phyloP scores from a whole-genome alignment of 2,113 vertebrate genomes.

The Vulpes lagopus region DNA sequence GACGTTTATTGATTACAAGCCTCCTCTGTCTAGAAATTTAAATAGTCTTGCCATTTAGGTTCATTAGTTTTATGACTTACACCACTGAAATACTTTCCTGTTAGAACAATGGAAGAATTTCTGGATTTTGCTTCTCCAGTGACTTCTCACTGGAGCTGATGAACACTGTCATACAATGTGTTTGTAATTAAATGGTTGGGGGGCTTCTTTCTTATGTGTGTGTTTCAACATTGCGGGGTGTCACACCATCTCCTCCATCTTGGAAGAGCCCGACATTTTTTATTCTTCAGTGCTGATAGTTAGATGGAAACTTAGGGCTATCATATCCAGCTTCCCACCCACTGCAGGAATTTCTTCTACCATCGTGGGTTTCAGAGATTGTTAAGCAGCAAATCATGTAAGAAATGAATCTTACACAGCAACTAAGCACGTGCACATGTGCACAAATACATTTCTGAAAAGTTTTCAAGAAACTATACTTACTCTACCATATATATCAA shows the following conservation, averaged over 20 bases:
- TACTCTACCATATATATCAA: not conserved
- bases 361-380: not conserved
- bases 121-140: not conserved
- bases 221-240: not conserved
- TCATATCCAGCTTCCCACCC: not conserved
- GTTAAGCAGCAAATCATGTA: not conserved
- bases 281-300: not conserved
- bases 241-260: not conserved
- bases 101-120: not conserved
- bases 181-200: not conserved
- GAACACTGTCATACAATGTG: not conserved
- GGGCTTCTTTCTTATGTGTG: not conserved
- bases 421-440: not conserved
- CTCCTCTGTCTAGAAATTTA: slow-evolving; percentile 21
- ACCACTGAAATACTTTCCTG: not conserved
- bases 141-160: not conserved
- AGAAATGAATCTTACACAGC: not conserved
- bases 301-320: not conserved
- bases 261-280: not conserved
- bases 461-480: not conserved
- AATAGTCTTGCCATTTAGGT: not conserved
- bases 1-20: not conserved
- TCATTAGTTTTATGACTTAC: not conserved
- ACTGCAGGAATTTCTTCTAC: not conserved
- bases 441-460: not conserved